These are phyloP conservation scores for Lagopus leucura DNA, from an alignment of 2,113 vertebrate genomes.

Conservation along the genomic window DNA sequence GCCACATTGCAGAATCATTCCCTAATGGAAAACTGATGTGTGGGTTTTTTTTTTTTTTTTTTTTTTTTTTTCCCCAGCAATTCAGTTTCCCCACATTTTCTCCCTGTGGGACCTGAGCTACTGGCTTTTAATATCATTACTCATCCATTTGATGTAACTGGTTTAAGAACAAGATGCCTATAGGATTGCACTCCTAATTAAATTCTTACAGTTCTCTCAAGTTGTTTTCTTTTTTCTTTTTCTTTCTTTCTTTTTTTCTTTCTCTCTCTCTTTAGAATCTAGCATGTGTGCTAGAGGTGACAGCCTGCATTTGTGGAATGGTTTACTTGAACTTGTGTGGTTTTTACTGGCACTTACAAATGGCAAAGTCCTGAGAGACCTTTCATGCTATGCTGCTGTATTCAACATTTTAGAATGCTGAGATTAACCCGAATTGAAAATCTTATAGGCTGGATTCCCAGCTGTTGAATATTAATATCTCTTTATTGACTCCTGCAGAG, in stretches of 20 bases:
- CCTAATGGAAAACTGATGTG: not conserved
- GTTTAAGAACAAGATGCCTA: not conserved
- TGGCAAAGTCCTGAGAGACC: not conserved
- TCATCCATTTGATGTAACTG: not conserved
- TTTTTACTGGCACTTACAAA: not conserved
- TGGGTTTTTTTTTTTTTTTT: too few species aligned
- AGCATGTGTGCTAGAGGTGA: not conserved
- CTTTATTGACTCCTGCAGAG: constrained; percentile 26
- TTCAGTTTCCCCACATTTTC: not conserved
- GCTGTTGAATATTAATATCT: not conserved
- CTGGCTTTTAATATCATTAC: constrained; percentile 37
- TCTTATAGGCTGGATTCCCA: not conserved
- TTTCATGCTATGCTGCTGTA: not conserved
- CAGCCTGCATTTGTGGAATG: not conserved
- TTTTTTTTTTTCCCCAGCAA: not conserved
- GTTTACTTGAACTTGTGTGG: not conserved
- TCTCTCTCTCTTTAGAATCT: not conserved
- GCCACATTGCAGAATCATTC: not conserved
- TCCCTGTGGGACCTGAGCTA: not conserved
- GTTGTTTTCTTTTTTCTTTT: not conserved
- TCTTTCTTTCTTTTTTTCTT: not conserved
- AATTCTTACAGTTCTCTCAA: not conserved
- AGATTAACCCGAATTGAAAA: constrained; percentile 5
- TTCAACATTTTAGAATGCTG: not conserved
- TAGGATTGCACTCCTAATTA: not conserved